Evolutionary conservation across 92 coral and sea anemone genomes (phyloP), one percentile per base, ranked within the genome.

Genomic region (Anthopleura xanthogrammica): DNA sequence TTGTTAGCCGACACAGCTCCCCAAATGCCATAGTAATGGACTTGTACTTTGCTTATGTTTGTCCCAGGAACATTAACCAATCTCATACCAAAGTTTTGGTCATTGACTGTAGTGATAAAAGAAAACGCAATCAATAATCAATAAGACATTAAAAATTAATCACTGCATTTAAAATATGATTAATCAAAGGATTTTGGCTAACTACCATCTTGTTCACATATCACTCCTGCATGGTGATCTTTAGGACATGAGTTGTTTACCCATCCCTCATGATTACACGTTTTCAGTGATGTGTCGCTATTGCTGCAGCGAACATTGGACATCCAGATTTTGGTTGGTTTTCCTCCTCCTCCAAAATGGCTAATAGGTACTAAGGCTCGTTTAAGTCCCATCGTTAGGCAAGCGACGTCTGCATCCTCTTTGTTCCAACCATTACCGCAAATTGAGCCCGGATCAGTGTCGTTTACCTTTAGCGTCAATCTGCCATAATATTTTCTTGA

Each of bases 371-470:
- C 74, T 29, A 68, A 23, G 2, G 74, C 74, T 68, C 24, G 5
- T 3, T 36, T 29, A 9, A 29, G 7, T n/a, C 74, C 74, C 1
- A 6, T 23, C 42, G 8, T 24, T 9, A 29, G 16, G 13, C 74
- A 68, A 13, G 36, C 5, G 41, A 68, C 74, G 20, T 68, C 41
- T 29, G 74, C 74, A 68, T 68, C 74, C 46, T 68, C 8, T 68
- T 29, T 68, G 74, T 68, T 22, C 74, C 74, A 68, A 12, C 74
- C 74, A 68, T 68, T 36, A 36, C 74, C 74, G 11, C 74, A 68
- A 36, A 68, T 68, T 29, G 43, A 29, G 8, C 74, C 41, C 2
- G 24, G 36, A 29, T 29, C 42, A 36, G 5, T 68, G 41, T 13
- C 17, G 42, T 68, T 68, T 23, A 23, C 16, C 8, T 23, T 12